Conservation (phyloP, 2,888 invertebrate genomes). For the Ectropis crepuscularia region DNA sequence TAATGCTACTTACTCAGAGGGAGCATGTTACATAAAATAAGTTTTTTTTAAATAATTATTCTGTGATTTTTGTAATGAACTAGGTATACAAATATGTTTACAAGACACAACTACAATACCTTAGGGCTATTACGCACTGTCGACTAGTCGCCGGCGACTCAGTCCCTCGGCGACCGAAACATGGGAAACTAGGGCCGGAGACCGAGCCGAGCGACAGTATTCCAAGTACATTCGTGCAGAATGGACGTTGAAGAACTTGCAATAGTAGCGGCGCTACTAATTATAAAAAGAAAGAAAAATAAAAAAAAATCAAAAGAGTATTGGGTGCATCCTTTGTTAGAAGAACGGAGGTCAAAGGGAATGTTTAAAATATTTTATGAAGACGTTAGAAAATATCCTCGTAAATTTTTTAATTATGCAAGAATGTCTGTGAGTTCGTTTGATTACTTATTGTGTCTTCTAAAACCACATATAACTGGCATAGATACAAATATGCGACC, state of each 20-base stretch:
- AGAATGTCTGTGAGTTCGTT: conserved; percentile 39
- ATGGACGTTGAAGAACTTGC: conserved; percentile 32
- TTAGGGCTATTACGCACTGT: conserved; percentile 15
- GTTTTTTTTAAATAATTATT: too few relatives aligned
- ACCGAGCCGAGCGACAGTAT: conserved; percentile 15
- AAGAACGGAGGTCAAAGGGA: conserved; percentile 39
- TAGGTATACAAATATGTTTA: too few relatives aligned
- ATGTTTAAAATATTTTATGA: conserved; percentile 38
- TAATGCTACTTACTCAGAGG: too few relatives aligned
- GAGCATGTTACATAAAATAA: too few relatives aligned
- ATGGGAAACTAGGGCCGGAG: conserved; percentile 19
- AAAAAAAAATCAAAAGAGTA: conserved; percentile 33
- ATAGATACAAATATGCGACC: conserved; percentile 38
- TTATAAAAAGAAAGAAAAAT: conserved; percentile 23
- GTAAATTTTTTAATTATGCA: conserved; percentile 38
- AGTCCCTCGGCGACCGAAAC: conserved; percentile 25
- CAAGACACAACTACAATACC: too few relatives aligned
- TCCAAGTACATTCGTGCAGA: conserved; percentile 31
- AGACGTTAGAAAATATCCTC: conserved; percentile 37
- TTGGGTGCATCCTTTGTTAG: conserved; percentile 40
- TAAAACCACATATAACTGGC: conserved; percentile 33
- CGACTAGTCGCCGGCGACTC: conserved; percentile 26
- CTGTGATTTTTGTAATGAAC: too few relatives aligned
- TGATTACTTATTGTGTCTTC: conserved; percentile 40
- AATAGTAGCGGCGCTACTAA: conserved; percentile 31